A percentile compares a stretch with the other conserved stretches of the same genome.
phyloP scores from a whole-genome alignment of 1,140 invertebrate genomes.

The Druon quercuslanigerum region DNA sequence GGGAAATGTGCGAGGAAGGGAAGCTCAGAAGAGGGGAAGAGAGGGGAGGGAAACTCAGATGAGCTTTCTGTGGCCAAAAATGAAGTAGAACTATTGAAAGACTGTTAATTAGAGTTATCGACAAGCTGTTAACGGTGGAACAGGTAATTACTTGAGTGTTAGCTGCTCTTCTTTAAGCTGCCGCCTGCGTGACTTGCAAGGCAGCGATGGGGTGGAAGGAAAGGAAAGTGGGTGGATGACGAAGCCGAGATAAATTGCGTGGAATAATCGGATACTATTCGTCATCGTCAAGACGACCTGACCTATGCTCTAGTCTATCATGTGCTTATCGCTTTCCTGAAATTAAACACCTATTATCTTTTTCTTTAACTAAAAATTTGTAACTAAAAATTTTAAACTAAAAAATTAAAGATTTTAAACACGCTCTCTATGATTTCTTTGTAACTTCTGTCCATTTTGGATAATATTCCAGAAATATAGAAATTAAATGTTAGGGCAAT shows the following conservation, averaged over 20 bases:
- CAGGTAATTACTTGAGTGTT: slow-evolving; percentile 52
- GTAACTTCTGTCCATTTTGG: too few relatives aligned
- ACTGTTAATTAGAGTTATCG: slow-evolving; percentile 44
- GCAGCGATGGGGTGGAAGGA: not conserved
- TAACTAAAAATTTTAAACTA: too few relatives aligned
- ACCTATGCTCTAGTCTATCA: slow-evolving; percentile 21
- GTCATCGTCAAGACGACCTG: slow-evolving; percentile 53
- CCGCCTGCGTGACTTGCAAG: not conserved
- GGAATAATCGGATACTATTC: slow-evolving; percentile 59
- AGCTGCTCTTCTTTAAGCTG: not conserved
- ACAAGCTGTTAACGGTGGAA: slow-evolving; percentile 33
- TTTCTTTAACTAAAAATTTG: not conserved
- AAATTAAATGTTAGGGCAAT: too few relatives aligned
- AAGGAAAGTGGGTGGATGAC: not conserved
- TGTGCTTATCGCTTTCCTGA: slow-evolving; percentile 47
- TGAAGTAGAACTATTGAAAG: not conserved
- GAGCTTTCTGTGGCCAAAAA: not conserved
- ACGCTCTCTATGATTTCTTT: too few relatives aligned
- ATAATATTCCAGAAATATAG: too few relatives aligned
- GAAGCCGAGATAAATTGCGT: slow-evolving; percentile 54
- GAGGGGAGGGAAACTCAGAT: too few relatives aligned
- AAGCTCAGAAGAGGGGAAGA: too few relatives aligned
- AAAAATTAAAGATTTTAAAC: too few relatives aligned
- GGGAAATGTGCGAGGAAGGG: too few relatives aligned
- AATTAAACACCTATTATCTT: slow-evolving; percentile 35